Evolutionary conservation across 2,113 vertebrate species (phyloP).

Genomic region (Argyrosomus japonicus): DNA sequence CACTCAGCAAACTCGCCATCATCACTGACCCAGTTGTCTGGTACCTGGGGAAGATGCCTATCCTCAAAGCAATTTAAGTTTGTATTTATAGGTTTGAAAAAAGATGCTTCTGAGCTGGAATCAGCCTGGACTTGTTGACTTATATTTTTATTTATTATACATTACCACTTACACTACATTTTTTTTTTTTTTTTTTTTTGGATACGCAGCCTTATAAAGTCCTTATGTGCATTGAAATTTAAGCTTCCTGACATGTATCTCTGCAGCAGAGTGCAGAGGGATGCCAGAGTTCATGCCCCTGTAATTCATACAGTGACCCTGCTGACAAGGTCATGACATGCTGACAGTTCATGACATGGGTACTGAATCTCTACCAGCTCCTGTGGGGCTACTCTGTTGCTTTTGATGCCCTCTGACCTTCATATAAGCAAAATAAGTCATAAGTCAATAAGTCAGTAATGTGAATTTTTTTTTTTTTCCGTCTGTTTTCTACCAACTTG

Average conservation of each 20-base stretch:
- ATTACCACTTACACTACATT: too few relatives aligned
- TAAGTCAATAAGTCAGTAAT: too few relatives aligned
- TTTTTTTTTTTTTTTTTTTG: too few relatives aligned
- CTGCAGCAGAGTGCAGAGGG: neutral
- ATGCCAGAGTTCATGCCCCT: neutral
- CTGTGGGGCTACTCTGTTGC: neutral
- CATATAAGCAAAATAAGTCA: neutral
- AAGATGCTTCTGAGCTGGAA: neutral
- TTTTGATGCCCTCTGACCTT: conserved; percentile 6
- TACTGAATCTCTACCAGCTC: neutral
- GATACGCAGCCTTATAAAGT: neutral
- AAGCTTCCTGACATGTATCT: neutral
- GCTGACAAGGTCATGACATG: neutral
- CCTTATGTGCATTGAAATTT: neutral
- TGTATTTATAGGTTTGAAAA: neutral
- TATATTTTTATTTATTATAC: neutral
- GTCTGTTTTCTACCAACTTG: neutral
- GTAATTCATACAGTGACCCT: neutral
- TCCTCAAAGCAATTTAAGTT: neutral
- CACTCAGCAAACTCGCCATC: neutral
- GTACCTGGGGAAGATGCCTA: neutral
- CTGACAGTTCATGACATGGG: neutral
- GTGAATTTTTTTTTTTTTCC: neutral
- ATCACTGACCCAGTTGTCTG: neutral
- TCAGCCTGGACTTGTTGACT: too few relatives aligned